phyloP scores from a whole-genome alignment of 1,140 invertebrate species.

The Drosophila insularis region DNA sequence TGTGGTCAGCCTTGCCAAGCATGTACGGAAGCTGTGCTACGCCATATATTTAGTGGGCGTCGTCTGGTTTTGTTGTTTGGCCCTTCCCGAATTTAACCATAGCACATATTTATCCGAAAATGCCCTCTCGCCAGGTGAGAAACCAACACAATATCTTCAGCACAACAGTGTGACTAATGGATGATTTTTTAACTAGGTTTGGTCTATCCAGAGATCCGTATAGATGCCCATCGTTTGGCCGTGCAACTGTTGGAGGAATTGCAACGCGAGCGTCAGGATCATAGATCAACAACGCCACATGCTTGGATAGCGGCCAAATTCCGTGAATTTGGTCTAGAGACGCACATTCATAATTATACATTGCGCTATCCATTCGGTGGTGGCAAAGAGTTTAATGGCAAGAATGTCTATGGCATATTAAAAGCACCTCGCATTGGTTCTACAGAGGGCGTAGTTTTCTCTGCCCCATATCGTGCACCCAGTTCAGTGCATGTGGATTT shows the following conservation, averaged over 20 bases:
- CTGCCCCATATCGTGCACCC: constrained; percentile 91
- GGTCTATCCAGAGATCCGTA: constrained; percentile 93
- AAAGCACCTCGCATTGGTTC: constrained; percentile 93
- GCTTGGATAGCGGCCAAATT: constrained; percentile 92
- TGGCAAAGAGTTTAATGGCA: constrained; percentile 89
- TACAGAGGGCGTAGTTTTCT: constrained; percentile 95
- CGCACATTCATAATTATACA: constrained; percentile 95
- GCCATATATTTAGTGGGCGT: constrained; percentile 90
- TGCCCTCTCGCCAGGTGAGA: constrained; percentile 91
- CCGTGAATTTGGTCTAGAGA: constrained; percentile 92
- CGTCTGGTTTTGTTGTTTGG: constrained; percentile 89
- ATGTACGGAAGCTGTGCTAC: constrained; percentile 88
- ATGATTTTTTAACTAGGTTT: constrained; percentile 83
- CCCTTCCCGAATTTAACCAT: constrained; percentile 88
- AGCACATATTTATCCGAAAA: constrained; percentile 98
- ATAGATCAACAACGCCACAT: constrained; percentile 85
- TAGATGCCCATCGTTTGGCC: constrained; percentile 83
- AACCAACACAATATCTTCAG: background rate
- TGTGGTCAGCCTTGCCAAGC: constrained; percentile 85
- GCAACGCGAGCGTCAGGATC: constrained; percentile 67
- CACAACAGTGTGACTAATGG: background rate
- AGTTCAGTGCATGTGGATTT: constrained; percentile 89
- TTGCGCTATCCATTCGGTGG: constrained; percentile 92
- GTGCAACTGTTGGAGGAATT: constrained; percentile 71
- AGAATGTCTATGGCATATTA: constrained; percentile 97